Conservation (phyloP, 2,797 vertebrate species). For the Tenualosa ilisha region DNA sequence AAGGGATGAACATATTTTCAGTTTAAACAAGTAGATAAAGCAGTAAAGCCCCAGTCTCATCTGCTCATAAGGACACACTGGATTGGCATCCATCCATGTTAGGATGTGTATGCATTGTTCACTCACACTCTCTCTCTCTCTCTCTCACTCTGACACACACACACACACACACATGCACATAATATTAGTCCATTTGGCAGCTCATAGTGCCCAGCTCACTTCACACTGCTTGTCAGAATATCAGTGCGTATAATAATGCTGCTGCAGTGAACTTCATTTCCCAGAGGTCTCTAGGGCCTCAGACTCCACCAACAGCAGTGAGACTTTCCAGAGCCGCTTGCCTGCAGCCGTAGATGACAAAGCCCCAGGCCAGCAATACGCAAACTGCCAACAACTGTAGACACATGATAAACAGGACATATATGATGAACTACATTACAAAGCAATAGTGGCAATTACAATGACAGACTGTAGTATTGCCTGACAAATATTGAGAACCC, state of each 20-base stretch:
- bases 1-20: not conserved
- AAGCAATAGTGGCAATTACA: not conserved
- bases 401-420: not conserved
- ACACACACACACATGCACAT: too few relatives aligned
- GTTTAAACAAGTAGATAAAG: not conserved
- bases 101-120: not conserved
- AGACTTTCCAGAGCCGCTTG: not conserved
- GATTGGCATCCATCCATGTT: constrained; percentile 11
- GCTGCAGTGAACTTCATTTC: not conserved
- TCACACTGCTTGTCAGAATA: not conserved
- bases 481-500: too few relatives aligned
- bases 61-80: not conserved
- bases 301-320: not conserved
- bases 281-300: not conserved
- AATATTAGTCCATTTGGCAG: not conserved
- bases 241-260: not conserved
- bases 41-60: not conserved
- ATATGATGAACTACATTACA: not conserved
- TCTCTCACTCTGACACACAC: not conserved
- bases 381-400: not conserved
- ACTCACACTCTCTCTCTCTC: not conserved
- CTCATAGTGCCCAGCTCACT: not conserved
- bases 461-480: not conserved
- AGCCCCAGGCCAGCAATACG: constrained; percentile 1
- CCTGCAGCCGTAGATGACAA: constrained; percentile 16